These are phyloP conservation scores for Equus quagga DNA, from an alignment of 2,113 vertebrate genomes.

Conservation along the genomic window DNA sequence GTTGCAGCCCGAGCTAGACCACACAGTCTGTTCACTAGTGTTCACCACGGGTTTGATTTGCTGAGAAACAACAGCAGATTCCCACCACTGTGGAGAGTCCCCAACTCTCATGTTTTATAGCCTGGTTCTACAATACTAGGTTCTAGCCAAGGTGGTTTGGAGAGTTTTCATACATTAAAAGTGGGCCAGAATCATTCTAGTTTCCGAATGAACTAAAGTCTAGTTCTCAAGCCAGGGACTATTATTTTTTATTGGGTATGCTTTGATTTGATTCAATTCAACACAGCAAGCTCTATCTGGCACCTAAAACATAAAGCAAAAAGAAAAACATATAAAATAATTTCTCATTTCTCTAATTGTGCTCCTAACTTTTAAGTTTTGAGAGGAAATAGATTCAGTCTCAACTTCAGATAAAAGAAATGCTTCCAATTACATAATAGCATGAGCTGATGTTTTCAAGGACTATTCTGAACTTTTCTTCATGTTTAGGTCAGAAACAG, in stretches of 20 bases:
- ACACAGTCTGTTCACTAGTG: conserved; percentile 31
- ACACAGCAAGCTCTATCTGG: conserved; percentile 32
- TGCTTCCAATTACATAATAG: background rate
- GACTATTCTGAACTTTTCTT: conserved; percentile 46
- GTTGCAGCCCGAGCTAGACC: conserved; percentile 57
- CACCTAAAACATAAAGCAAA: background rate
- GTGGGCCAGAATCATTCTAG: conserved; percentile 61
- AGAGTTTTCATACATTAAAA: conserved; percentile 68
- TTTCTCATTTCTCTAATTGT: conserved; percentile 62
- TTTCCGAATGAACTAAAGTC: conserved; percentile 65
- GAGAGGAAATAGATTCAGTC: conserved; percentile 11
- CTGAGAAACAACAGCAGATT: conserved; percentile 58
- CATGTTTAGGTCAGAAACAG: conserved; percentile 40
- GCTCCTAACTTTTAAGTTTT: conserved; percentile 36
- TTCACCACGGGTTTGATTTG: background rate
- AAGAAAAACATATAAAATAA: conserved; percentile 55
- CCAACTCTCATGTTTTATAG: conserved; percentile 12
- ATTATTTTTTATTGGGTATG: conserved; percentile 46
- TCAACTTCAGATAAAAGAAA: conserved; percentile 54
- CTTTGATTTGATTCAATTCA: conserved; percentile 57
- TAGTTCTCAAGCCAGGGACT: conserved; percentile 49
- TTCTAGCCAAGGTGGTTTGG: conserved; percentile 72
- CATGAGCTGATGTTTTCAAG: conserved; percentile 23
- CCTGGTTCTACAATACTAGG: conserved; percentile 43
- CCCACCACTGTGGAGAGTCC: background rate